These are phyloP conservation scores for Zaprionus ornatus DNA, from an alignment of 1,140 invertebrate genomes.

Conservation along the genomic window DNA sequence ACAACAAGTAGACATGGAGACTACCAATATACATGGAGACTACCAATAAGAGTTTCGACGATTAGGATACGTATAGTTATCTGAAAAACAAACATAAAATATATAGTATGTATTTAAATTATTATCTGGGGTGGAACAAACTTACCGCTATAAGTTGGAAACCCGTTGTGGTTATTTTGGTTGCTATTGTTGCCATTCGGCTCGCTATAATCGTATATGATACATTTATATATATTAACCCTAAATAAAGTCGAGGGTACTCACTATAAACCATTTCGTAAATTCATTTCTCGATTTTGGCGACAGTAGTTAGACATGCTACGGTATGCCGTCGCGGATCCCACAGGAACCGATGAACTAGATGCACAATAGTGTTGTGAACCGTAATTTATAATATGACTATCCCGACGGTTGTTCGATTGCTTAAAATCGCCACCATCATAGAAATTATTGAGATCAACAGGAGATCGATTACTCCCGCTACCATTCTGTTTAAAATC, in stretches of 20 bases:
- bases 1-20: not conserved
- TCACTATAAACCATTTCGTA: constrained; percentile 53
- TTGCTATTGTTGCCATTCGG: not conserved
- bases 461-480: not conserved
- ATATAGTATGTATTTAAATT: not conserved
- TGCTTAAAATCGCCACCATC: not conserved
- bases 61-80: not conserved
- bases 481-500: not conserved
- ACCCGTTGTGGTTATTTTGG: not conserved
- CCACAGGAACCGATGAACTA: not conserved
- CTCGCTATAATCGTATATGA: not conserved
- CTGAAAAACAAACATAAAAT: not conserved
- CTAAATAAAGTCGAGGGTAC: not conserved
- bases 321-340: constrained; percentile 35
- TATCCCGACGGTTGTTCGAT: not conserved
- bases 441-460: not conserved
- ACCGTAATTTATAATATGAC: not conserved
- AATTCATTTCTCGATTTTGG: constrained; percentile 36
- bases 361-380: not conserved
- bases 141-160: not conserved
- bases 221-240: not conserved
- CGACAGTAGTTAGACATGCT: not conserved
- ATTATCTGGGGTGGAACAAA: not conserved
- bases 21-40: not conserved
- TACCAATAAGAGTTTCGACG: constrained; percentile 1